phyloP scores from a whole-genome alignment of 2,888 invertebrate species.

The Plebejus melissa region DNA sequence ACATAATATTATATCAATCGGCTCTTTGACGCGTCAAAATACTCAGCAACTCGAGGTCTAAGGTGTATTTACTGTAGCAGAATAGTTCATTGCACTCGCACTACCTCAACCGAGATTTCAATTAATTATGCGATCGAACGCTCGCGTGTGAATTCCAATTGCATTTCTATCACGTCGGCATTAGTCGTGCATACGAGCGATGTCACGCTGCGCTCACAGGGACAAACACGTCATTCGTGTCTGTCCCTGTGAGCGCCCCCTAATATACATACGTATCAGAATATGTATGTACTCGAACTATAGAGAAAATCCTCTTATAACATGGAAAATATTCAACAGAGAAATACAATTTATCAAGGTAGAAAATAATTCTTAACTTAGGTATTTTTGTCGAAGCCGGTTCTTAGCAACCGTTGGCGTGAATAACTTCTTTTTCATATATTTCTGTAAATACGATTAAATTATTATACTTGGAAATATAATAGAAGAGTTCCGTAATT shows the following conservation, averaged over 20 bases:
- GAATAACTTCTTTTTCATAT: background rate
- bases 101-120: constrained; percentile 21
- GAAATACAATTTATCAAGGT: too few species aligned
- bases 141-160: constrained; percentile 9
- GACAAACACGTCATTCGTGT: background rate
- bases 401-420: background rate
- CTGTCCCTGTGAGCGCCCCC: background rate
- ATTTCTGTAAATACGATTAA: background rate
- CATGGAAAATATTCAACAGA: too few species aligned
- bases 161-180: constrained; percentile 6
- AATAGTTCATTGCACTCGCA: background rate
- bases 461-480: background rate
- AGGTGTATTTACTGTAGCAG: background rate
- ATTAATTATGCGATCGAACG: constrained; percentile 8
- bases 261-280: background rate
- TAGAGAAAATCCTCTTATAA: background rate
- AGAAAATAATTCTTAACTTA: background rate
- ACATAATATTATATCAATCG: background rate
- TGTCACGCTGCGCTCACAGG: background rate
- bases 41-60: background rate
- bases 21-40: background rate
- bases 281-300: too few species aligned
- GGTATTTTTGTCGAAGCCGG: background rate
- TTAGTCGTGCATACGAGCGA: constrained; percentile 4
- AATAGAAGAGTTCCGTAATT: constrained; percentile 1